phyloP scores from a whole-genome alignment of 1,140 invertebrate species.

The Pseudomyrmex flavicornis region DNA sequence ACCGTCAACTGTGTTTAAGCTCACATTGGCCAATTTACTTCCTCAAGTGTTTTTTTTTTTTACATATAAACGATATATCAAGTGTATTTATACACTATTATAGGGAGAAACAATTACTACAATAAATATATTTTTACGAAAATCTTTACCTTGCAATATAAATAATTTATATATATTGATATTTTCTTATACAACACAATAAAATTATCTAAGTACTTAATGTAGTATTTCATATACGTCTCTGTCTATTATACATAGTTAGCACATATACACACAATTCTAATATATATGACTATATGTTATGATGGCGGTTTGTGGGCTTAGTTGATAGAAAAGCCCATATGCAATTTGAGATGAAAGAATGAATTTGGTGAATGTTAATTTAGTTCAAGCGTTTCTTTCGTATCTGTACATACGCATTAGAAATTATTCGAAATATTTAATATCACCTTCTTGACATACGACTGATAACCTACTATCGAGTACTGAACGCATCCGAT shows the following conservation, averaged over 20 bases:
- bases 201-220: slow-evolving; percentile 59
- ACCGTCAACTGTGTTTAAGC: no score
- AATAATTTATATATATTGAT: slow-evolving; percentile 24
- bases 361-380: no score
- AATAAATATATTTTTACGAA: slow-evolving; percentile 41
- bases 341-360: no score
- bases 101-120: neutral
- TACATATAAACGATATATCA: no score
- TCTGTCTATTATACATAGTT: neutral
- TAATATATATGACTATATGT: slow-evolving; percentile 6
- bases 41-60: no score
- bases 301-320: no score
- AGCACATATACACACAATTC: slow-evolving; percentile 1
- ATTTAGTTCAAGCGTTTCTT: no score
- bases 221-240: slow-evolving; percentile 3
- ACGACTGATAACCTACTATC: slow-evolving; percentile 66
- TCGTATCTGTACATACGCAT: no score
- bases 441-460: slow-evolving; percentile 70
- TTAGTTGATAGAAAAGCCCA: no score
- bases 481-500: slow-evolving; percentile 73
- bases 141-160: slow-evolving; percentile 61
- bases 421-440: slow-evolving; percentile 73
- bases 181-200: slow-evolving; percentile 50
- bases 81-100: no score
- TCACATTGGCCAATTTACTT: no score